Base-by-base conservation (phyloP, 2,888 invertebrate species). In the Ypsolopha scabrella region DNA sequence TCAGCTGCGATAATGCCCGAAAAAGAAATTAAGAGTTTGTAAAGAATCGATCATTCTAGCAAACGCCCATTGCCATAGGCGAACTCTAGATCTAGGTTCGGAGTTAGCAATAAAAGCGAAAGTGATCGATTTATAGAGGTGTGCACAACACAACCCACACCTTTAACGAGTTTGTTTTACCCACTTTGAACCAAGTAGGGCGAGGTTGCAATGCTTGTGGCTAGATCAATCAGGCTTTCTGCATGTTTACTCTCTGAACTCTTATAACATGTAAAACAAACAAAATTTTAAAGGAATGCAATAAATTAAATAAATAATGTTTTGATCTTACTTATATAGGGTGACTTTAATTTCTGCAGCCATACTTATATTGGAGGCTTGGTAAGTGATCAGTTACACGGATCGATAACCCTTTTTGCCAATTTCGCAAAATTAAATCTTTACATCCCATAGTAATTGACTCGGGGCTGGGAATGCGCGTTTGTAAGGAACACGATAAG, bases 51-150 rank as follows among this genome's bases (percentile, higher is more conserved):
- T 13, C 38, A n/a, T 6, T n/a, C n/a, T 38, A 38, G 38, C 8
- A 1, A 38, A 2, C n/a, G 2, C 38, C 8, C 38, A 10, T 38
- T 38, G 2, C 8, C 41, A 72, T 71, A 67, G 63, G 62, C 61
- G 65, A 67, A 71, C 58, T 69, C 63, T 60, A 62, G 60, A 70
- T 69, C 66, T 70, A 68, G 67, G 64, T 62, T 65, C n/a, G 34
- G 7, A 59, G 52, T 59, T 59, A 58, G 54, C 58, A 58, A 59
- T 67, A 63, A 65, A 66, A 59, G 61, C 13, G 56, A 62, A 65
- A 71, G 73, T 67, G 69, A 72, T 71, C 58, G 62, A 54, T 60
- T 58, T 60, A 50, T 55, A 57, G 55, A 52, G 54, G 50, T 43
- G 24, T 46, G 57, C 57, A 58, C 53, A 52, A 51, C 52, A 55